Evolutionary conservation across 2,113 vertebrate genomes (phyloP).

Genomic region (Eudyptes chrysolophus): DNA sequence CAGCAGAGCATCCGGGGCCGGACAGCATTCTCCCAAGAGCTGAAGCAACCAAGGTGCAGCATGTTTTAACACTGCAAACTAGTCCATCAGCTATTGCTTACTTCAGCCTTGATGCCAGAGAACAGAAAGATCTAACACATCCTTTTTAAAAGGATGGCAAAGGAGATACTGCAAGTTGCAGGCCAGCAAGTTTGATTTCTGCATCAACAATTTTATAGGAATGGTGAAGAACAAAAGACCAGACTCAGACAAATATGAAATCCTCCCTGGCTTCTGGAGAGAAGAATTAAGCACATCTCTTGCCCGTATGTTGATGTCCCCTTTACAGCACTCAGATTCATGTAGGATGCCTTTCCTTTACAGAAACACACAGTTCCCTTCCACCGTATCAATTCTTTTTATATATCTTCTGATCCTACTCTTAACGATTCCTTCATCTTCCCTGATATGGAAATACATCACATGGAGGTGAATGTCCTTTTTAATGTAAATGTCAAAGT

Average conservation of each 20-base stretch:
- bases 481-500: background rate
- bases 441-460: background rate
- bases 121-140: background rate
- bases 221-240: background rate
- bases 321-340: background rate
- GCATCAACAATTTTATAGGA: background rate
- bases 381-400: background rate
- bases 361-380: background rate
- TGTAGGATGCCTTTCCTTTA: background rate
- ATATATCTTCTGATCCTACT: background rate
- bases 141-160: background rate
- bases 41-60: background rate
- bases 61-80: background rate
- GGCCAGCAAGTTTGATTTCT: background rate
- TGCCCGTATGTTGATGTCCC: too few species aligned
- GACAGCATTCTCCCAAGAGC: background rate
- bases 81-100: background rate
- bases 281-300: background rate
- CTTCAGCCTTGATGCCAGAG: too few species aligned
- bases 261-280: background rate
- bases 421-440: background rate
- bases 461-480: background rate
- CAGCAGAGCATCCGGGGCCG: background rate
- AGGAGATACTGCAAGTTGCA: too few species aligned
- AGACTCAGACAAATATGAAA: background rate